A percentile compares a stretch with the other conserved stretches of the same genome.
These are phyloP conservation scores for Hydrotaea diabolus DNA, from an alignment of 2,888 invertebrate species.

Conservation along the genomic window DNA sequence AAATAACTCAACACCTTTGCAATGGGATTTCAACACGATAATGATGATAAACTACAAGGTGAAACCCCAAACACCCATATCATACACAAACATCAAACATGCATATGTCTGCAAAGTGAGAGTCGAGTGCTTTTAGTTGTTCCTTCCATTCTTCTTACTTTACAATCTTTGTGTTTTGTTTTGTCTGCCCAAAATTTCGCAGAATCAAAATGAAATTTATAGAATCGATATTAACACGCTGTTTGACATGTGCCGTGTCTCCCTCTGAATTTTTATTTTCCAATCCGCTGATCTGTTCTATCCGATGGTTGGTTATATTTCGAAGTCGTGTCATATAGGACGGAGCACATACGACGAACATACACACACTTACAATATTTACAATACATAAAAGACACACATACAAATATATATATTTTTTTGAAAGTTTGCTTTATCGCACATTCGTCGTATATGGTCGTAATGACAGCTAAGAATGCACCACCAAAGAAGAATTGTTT, in stretches of 20 bases:
- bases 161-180: too few species aligned
- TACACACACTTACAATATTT: constrained; percentile 34
- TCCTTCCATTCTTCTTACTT: too few species aligned
- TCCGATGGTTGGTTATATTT: constrained; percentile 16
- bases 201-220: background rate
- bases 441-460: constrained; percentile 13
- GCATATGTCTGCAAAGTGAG: constrained; percentile 29
- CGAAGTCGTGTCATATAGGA: constrained; percentile 66
- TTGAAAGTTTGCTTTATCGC: constrained; percentile 53
- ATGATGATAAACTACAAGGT: constrained; percentile 57
- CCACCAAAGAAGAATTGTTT: constrained; percentile 47
- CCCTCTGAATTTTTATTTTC: constrained; percentile 31
- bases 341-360: constrained; percentile 25
- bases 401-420: constrained; percentile 55
- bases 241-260: constrained; percentile 38
- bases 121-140: background rate
- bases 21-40: constrained; percentile 54
- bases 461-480: constrained; percentile 60
- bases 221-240: constrained; percentile 21
- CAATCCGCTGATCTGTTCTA: constrained; percentile 45
- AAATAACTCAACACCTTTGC: constrained; percentile 50
- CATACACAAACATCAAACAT: background rate
- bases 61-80: constrained; percentile 60
- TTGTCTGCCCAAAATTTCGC: too few species aligned
- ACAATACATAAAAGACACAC: constrained; percentile 26